phyloP scores from a whole-genome alignment of 2,113 vertebrate species.

The Nothobranchius kuhntae region DNA sequence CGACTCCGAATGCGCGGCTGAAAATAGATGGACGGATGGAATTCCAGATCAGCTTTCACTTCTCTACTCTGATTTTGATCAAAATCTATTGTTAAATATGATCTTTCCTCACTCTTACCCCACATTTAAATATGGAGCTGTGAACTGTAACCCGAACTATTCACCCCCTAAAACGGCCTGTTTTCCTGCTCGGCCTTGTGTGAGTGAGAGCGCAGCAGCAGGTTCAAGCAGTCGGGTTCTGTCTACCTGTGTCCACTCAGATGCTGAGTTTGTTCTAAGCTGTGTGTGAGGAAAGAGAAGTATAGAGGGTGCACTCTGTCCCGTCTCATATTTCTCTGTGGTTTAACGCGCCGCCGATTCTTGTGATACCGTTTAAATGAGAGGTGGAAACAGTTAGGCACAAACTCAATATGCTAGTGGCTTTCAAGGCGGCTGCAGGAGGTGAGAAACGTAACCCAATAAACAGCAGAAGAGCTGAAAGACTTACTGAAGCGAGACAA shows the following conservation, averaged over 20 bases:
- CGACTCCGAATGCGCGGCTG: too few species aligned
- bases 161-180: conserved; percentile 27
- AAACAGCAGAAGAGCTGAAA: conserved; percentile 50
- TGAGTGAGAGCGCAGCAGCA: conserved; percentile 38
- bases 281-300: conserved; percentile 20
- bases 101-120: conserved; percentile 37
- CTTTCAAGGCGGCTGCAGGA: conserved; percentile 49
- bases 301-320: conserved; percentile 19
- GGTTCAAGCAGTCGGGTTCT: conserved; percentile 8
- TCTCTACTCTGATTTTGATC: too few species aligned
- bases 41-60: too few species aligned
- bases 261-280: conserved; percentile 28
- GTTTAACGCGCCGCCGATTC: conserved; percentile 58
- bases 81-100: not conserved
- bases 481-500: conserved; percentile 39
- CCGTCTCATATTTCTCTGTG: conserved; percentile 56
- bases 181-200: conserved; percentile 27
- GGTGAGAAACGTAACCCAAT: conserved; percentile 67
- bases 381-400: conserved; percentile 58
- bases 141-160: conserved; percentile 19
- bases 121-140: conserved; percentile 30
- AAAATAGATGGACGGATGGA: too few species aligned
- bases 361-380: conserved; percentile 59
- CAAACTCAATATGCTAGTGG: conserved; percentile 67
- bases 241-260: not conserved